phyloP scores from a whole-genome alignment of 2,797 vertebrate genomes.

The Phalloptychus januarius region DNA sequence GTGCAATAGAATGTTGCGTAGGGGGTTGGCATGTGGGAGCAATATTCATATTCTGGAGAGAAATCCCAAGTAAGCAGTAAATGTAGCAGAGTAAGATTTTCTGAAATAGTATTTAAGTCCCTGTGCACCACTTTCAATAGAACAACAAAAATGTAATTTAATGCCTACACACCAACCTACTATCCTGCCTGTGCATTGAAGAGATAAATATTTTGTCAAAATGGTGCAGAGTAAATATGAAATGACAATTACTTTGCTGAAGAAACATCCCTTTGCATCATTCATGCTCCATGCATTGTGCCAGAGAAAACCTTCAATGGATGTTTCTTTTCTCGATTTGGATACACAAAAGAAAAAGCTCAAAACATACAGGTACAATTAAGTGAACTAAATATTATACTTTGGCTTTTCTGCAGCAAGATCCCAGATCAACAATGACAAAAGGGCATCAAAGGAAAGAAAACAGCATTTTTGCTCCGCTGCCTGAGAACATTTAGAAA shows the following conservation, averaged over 20 bases:
- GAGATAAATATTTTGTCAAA: constrained; percentile 76
- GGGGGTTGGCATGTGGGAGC: constrained; percentile 70
- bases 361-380: constrained; percentile 39
- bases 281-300: constrained; percentile 46
- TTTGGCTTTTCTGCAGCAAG: constrained; percentile 43
- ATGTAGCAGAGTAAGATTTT: constrained; percentile 82
- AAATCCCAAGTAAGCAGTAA: constrained; percentile 83
- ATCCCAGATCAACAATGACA: constrained; percentile 55
- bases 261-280: constrained; percentile 50
- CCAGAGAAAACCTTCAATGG: constrained; percentile 26
- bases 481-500: constrained; percentile 58
- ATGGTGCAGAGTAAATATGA: constrained; percentile 68
- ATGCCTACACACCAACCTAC: constrained; percentile 56
- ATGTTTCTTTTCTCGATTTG: constrained; percentile 44
- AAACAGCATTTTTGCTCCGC: constrained; percentile 45
- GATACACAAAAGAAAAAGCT: constrained; percentile 33
- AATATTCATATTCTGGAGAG: constrained; percentile 71
- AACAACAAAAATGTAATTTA: constrained; percentile 80
- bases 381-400: constrained; percentile 53
- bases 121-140: constrained; percentile 72
- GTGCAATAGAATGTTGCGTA: constrained; percentile 69
- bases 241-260: constrained; percentile 70
- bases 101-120: constrained; percentile 77
- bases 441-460: constrained; percentile 41
- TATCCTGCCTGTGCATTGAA: constrained; percentile 48